Evolutionary conservation across 2,888 invertebrate species (phyloP).

Genomic region (Synanthedon vespiformis): DNA sequence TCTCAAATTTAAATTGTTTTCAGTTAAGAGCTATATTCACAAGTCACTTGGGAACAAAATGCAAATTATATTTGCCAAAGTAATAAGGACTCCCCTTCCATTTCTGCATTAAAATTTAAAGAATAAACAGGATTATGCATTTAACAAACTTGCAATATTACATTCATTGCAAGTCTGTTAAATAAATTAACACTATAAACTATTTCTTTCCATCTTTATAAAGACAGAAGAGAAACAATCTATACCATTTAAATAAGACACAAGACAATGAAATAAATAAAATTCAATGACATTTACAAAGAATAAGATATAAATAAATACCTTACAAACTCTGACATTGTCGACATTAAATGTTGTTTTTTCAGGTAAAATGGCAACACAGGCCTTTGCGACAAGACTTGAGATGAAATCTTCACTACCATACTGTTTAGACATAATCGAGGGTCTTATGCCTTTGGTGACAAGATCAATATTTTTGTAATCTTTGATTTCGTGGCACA

Average conservation of each 20-base stretch:
- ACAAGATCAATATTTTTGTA: constrained; percentile 76
- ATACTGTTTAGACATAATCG: constrained; percentile 98
- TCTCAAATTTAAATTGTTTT: background rate
- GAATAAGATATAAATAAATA: constrained; percentile 17
- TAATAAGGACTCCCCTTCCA: too few species aligned
- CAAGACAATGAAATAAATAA: background rate
- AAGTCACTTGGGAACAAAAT: background rate
- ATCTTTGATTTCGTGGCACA: constrained; percentile 82
- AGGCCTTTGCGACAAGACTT: constrained; percentile 87
- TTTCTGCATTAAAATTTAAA: too few species aligned
- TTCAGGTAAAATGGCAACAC: constrained; percentile 88
- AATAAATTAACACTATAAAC: too few species aligned
- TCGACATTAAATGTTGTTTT: constrained; percentile 95
- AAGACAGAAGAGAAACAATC: too few species aligned
- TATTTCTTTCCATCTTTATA: too few species aligned
- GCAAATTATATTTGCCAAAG: background rate
- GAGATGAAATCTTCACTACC: constrained; percentile 96
- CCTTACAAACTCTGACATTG: constrained; percentile 95
- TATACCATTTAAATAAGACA: background rate
- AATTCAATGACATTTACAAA: constrained; percentile 2
- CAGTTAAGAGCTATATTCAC: background rate
- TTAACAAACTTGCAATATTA: too few species aligned
- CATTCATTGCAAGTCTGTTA: too few species aligned
- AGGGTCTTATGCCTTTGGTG: constrained; percentile 78
- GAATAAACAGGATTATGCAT: too few species aligned